Base-by-base conservation (phyloP, 2,797 vertebrate genomes). In the Manis pentadactyla region DNA sequence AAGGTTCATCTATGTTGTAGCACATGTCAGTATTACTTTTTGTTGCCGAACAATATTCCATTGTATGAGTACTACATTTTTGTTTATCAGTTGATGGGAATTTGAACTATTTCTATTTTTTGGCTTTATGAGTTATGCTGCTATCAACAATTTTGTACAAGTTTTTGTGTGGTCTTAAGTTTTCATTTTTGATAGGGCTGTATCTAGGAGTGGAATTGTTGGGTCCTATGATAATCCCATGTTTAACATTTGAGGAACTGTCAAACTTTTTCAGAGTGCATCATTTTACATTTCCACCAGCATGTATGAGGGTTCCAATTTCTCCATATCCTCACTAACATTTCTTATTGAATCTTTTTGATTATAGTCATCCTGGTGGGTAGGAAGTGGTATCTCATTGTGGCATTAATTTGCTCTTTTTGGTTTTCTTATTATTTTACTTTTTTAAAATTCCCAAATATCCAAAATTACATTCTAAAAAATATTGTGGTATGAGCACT, bases 41-140 rank as follows among this genome's bases (percentile, higher is more conserved):
- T 55, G 61, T 92, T 77, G 84, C 23, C 71, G 55, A 82, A 89
- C 15, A 71, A 27, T 90, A 93, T 87, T 81, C 68, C 39, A 42
- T 15, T 74, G 14, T 53, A 78, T 66, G 53, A 93, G 39, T 66
- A 68, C 15, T 59, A 49, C 5, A 18, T 59, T 90, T 95, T 92
- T 89, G 25, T 88, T 93, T 59, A 53, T 75, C 57, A 53, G 51
- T 85, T 90, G 46, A 77, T 84, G 19, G 11, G 39, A 34, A 77
- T 85, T 78, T 85, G 63, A 51, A 75, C 89, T 34, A 74, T 79
- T 90, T 77, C 34, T 87, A 13, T 21, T 59, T 57, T 34, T 87
- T 95, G 49, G 17, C 64, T 85, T 2, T 94, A 21, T 63, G n/a
- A 83, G 84, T 74, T 59, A 94, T 39, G 8, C 27, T 66, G 15